A percentile compares a stretch with the other conserved stretches of the same genome.
Conservation (phyloP, 2,113 vertebrate genomes). For the Axis porcinus region DNA sequence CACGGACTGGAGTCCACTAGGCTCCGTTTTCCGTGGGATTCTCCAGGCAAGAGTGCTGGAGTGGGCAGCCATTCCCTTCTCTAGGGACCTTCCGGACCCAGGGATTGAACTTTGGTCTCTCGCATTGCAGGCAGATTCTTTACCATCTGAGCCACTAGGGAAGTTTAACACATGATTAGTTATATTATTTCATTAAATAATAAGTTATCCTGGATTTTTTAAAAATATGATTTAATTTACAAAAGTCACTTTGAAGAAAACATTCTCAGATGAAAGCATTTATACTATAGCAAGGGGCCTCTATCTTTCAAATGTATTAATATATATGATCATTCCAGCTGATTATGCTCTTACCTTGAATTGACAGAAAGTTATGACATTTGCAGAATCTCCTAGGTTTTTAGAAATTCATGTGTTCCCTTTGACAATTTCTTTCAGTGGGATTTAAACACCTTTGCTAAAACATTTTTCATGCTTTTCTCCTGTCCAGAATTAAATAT, state of each 20-base stretch:
- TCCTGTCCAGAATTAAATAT: not conserved
- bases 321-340: not conserved
- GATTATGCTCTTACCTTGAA: not conserved
- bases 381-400: not conserved
- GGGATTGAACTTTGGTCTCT: not conserved
- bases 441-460: conserved; percentile 2
- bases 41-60: not conserved
- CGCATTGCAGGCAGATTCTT: not conserved
- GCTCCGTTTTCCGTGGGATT: not conserved
- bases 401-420: not conserved
- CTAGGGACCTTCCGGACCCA: not conserved
- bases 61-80: not conserved
- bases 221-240: not conserved
- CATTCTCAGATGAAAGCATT: not conserved
- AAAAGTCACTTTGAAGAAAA: not conserved
- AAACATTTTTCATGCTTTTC: conserved; percentile 21
- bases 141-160: not conserved
- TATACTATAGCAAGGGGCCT: not conserved
- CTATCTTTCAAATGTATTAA: not conserved
- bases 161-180: not conserved
- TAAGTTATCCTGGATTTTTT: not conserved
- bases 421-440: not conserved
- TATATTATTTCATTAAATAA: not conserved
- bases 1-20: not conserved
- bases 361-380: conserved; percentile 2